Evolutionary conservation across 2,888 invertebrate genomes (phyloP), one percentile per base, ranked within the genome.

Genomic region (Rutpela maculata): DNA sequence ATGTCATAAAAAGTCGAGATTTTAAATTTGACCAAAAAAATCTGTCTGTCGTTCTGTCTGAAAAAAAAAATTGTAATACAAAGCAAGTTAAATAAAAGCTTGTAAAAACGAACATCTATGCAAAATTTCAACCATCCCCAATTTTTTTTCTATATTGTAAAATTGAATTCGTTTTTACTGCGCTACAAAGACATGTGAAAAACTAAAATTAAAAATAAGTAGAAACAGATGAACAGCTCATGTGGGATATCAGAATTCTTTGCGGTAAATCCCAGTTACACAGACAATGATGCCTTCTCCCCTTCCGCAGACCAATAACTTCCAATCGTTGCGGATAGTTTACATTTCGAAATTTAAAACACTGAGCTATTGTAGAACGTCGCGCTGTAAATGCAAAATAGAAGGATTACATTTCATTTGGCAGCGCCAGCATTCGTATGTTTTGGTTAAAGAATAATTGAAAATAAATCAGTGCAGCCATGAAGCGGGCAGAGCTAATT

Each of bases 391-490:
- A 75, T 69, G 68, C 59, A 69, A 74, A 74, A 67, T 55, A 57
- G 66, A 66, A 73, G 75, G 56, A 66, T 75, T 70, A 59, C 70
- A 70, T 70, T 71, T 59, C 70, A 66, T 75, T 65, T 57, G 56
- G 65, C 70, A 65, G 50, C 55, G 76, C 55, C 75, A 56, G 72
- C 62, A 22, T 69, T 63, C 75, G 63, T 69, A 75, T 77, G 66
- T 75, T 74, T 74, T 76, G 76, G 78, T 74, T 77, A 78, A 80
- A 78, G 78, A 82, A 79, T 84, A 86, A 86, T 86, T 84, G 85
- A 85, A 85, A 86, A 85, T 86, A 86, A 86, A 86, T 85, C 84
- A 83, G 82, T 77, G 78, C 78, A 75, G 79, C 62, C 59, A 22
- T 59, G 59, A 22, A 59, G 75, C 82, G 80, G 79, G 81, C 82